Evolutionary conservation across 2,888 invertebrate species (phyloP).

Genomic region (Agrotis exclamationis): DNA sequence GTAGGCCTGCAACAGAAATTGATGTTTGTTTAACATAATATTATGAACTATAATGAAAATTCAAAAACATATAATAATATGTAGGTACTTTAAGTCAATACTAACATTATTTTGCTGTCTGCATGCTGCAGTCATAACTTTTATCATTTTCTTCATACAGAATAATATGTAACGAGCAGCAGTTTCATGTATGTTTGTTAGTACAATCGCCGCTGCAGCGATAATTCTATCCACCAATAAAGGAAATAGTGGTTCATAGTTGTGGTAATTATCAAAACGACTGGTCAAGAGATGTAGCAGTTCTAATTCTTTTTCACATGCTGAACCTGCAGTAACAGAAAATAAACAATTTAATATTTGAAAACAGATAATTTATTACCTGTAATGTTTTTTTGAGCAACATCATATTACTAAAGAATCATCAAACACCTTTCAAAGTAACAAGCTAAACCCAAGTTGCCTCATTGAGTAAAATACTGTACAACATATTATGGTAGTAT

Average conservation of each 20-base stretch:
- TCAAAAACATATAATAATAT: not conserved
- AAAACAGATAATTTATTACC: not conserved
- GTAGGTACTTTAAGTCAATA: slow-evolving; percentile 16
- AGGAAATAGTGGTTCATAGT: slow-evolving; percentile 65
- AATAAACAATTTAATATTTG: slow-evolving; percentile 7
- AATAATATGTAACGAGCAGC: slow-evolving; percentile 65
- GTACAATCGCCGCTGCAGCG: slow-evolving; percentile 65
- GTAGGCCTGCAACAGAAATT: slow-evolving; percentile 66
- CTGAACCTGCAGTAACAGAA: slow-evolving; percentile 55
- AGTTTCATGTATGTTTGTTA: slow-evolving; percentile 47
- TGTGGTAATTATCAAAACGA: slow-evolving; percentile 63
- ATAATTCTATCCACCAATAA: slow-evolving; percentile 70
- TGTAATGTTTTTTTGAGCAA: slow-evolving; percentile 63
- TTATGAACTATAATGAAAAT: not conserved
- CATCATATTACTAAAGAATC: slow-evolving; percentile 87
- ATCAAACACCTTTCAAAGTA: slow-evolving; percentile 78
- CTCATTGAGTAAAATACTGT: slow-evolving; percentile 70
- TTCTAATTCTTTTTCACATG: slow-evolving; percentile 64
- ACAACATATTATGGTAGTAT: slow-evolving; percentile 54
- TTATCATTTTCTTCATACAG: slow-evolving; percentile 70
- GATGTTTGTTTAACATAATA: not conserved
- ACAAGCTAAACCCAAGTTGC: slow-evolving; percentile 81
- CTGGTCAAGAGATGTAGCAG: slow-evolving; percentile 64
- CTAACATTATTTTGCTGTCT: slow-evolving; percentile 64
- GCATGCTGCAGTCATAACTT: slow-evolving; percentile 61